Evolutionary conservation across 2,797 vertebrate species (phyloP), one percentile per base, ranked within the genome.

Genomic region (Aratinga solstitialis): DNA sequence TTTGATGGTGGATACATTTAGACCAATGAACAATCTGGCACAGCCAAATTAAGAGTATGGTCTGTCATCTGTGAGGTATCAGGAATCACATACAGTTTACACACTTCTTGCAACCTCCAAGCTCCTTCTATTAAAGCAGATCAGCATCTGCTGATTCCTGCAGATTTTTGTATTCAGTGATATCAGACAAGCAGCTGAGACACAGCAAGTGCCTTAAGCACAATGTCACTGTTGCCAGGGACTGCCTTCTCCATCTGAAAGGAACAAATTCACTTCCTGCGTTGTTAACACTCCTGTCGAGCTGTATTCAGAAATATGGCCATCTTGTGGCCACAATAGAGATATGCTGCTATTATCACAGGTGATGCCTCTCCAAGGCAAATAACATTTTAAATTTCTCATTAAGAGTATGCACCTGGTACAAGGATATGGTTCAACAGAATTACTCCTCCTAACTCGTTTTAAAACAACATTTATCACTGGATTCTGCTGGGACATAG

Each of bases 241-340:
- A 4, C 67, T 45, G 71, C 80, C 56, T 53, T 68, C 27, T 36
- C 53, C 71, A 32, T 32, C 42, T 2, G 78, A 77, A 17, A n/a
- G 20, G 42, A 77, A 54, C 17, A 36, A 77, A 84, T 43, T 14
- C 11, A 17, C 40, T 45, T 42, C 45, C 74, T 19, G 68, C 1
- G 66, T 58, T 10, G 0, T 5, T 5, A 69, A 16, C 11, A 1
- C 24, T 71, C 21, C 73, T 1, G 58, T 3, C 20, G 4, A 30
- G 50, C 40, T 59, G n/a, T 13, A 1, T 10, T 90, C 95, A 47
- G 81, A 59, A 27, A 50, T 3, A 22, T 29, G n/a, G 96, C 96
- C 96, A 83, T 92, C 95, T 93, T 87, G 96, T 93, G 96, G 96
- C 90, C 48, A 4, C 32, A 40, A 3, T 11, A 40, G 50, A 29